Conservation (phyloP, 1,140 invertebrate genomes). For the Drosophila simulans region DNA sequence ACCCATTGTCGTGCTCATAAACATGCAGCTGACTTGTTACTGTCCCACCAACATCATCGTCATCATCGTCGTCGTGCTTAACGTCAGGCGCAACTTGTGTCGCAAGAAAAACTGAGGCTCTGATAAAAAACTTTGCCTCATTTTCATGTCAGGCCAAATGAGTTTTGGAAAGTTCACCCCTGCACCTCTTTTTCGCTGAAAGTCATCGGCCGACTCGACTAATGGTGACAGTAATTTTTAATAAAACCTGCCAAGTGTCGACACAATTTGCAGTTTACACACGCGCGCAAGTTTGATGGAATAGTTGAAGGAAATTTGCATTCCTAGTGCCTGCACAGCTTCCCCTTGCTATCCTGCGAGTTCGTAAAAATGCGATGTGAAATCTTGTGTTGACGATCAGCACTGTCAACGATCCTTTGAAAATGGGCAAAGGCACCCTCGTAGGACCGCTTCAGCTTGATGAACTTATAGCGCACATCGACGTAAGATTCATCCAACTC, state of each 20-base stretch:
- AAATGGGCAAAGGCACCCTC: conserved; percentile 24
- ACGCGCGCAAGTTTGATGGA: conserved; percentile 31
- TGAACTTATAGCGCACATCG: conserved; percentile 55
- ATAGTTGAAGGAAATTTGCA: conserved; percentile 9
- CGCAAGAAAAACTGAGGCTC: conserved; percentile 41
- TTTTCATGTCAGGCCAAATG: conserved; percentile 76
- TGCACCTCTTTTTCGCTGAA: conserved; percentile 5
- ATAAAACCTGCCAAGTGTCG: conserved; percentile 65
- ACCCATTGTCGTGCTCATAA: conserved; percentile 56
- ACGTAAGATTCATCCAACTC: conserved; percentile 46
- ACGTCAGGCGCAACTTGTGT: conserved; percentile 32
- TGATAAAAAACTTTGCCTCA: conserved; percentile 63
- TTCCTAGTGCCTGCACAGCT: conserved; percentile 39
- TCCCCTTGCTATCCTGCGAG: conserved; percentile 11
- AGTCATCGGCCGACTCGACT: conserved; percentile 41
- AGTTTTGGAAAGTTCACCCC: conserved; percentile 65
- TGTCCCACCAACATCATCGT: conserved; percentile 32
- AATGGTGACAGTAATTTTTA: conserved; percentile 77
- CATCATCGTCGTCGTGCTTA: conserved; percentile 21
- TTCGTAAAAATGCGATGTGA: conserved; percentile 33
- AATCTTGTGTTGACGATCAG: conserved; percentile 31
- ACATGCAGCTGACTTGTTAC: conserved; percentile 50
- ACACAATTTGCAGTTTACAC: conserved; percentile 36
- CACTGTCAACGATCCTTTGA: conserved; percentile 29
- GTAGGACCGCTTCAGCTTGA: conserved; percentile 49